Conservation (phyloP, 2,888 invertebrate species). For the Nephrotoma appendiculata region DNA sequence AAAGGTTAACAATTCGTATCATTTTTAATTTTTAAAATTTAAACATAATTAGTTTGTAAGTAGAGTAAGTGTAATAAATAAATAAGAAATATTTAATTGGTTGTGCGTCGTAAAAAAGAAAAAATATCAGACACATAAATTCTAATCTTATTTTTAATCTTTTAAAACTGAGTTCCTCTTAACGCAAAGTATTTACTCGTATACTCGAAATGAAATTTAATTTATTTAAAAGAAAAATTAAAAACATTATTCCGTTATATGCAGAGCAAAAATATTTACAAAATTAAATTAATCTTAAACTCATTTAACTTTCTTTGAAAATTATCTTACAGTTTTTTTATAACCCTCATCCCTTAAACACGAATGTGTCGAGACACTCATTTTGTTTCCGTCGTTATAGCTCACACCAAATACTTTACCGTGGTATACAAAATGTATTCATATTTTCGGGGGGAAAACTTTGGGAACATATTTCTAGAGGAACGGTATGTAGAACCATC, state of each 20-base stretch:
- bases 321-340: neutral
- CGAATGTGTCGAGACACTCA: neutral
- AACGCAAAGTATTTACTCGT: neutral
- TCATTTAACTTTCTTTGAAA: neutral
- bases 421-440: neutral
- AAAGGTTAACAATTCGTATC: neutral
- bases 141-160: neutral
- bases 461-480: neutral
- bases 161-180: neutral
- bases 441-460: neutral
- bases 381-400: neutral
- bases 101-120: neutral
- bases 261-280: neutral
- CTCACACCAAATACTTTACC: neutral
- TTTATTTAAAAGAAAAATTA: neutral
- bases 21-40: neutral
- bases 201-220: neutral
- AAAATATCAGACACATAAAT: neutral
- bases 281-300: neutral
- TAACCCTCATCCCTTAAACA: neutral
- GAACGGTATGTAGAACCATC: neutral
- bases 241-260: neutral
- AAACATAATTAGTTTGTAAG: neutral
- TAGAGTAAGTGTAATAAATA: neutral
- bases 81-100: neutral